Evolutionary conservation across 2,113 vertebrate species (phyloP), one percentile per base, ranked within the genome.

Genomic region (Lophura nycthemera): DNA sequence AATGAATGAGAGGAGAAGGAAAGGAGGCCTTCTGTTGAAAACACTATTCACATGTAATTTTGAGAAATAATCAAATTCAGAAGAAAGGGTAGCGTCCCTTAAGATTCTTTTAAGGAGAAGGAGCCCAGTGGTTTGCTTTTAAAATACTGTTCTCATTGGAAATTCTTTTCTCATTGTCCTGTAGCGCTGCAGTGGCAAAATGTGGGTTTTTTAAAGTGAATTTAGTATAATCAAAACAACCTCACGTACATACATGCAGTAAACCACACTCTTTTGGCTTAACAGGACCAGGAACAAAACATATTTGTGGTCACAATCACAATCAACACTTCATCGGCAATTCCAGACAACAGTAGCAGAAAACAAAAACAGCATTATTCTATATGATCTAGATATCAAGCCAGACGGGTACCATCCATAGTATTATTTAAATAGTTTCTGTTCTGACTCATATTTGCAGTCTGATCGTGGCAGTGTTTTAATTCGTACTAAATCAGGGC

Each of bases 201-300:
- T 95, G 76, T 59, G 91, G 91, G 73, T 96, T 96, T 95, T 95
- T 83, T 81, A 66, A 92, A 91, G 88, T 48, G 91, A 97, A 81
- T 66, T 90, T 91, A 69, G 22, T 74, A 65, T 93, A 95, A 95
- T 94, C 91, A 94, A 95, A 97, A 94, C 95, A 96, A 74, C 86
- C 90, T 95, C 93, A 90, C 40, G 57, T 96, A 97, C 86, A 95
- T 90, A 92, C 94, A 95, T 95, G 96, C 91, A 95, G 69, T 38
- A 95, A 93, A 95, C 94, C 96, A 94, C 90, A 86, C 30, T 96
- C 48, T 86, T 80, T 79, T 83, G 87, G 57, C 83, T 87, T 94
- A 84, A 48, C 45, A 69, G 69, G 61, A 86, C 57, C 54, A 83
- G 91, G 90, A 95, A 92, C 91, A 95, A 91, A 91, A 96, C 88